Percentiles rank a stretch among this genome's conserved stretches.
Conservation (phyloP, 2,888 invertebrate genomes). For the Molanna angustata region DNA sequence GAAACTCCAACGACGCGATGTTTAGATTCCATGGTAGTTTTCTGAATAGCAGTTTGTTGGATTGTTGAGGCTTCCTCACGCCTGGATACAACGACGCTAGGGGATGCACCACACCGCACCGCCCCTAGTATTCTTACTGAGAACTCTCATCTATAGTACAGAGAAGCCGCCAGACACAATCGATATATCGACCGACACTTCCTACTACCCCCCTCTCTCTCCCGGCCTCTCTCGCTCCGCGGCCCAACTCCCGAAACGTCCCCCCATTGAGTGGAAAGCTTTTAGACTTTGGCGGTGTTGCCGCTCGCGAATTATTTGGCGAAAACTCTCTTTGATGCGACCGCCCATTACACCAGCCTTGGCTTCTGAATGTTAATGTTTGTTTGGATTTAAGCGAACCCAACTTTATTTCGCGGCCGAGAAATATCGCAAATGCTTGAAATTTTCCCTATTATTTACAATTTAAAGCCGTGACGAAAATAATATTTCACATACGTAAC, state of each 20-base stretch:
- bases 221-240: conserved; percentile 27
- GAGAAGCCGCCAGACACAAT: conserved; percentile 30
- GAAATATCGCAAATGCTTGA: too few species aligned
- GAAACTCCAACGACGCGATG: too few species aligned
- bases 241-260: conserved; percentile 7
- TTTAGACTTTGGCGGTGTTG: conserved; percentile 17
- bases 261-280: conserved; percentile 15
- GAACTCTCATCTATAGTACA: neutral
- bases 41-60: too few species aligned
- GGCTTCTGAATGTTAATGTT: too few species aligned
- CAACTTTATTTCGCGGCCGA: too few species aligned
- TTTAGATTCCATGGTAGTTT: too few species aligned
- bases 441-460: too few species aligned
- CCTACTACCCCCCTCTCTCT: conserved; percentile 44
- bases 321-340: conserved; percentile 7
- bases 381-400: too few species aligned
- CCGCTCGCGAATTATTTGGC: conserved; percentile 10
- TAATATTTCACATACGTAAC: too few species aligned
- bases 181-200: conserved; percentile 42
- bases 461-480: too few species aligned
- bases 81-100: too few species aligned
- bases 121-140: neutral
- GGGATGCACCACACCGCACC: neutral
- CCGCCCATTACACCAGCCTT: neutral
- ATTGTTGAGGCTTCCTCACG: conserved; percentile 11